Conservation (phyloP, 2,888 invertebrate species). For the Euzophera pinguis region DNA sequence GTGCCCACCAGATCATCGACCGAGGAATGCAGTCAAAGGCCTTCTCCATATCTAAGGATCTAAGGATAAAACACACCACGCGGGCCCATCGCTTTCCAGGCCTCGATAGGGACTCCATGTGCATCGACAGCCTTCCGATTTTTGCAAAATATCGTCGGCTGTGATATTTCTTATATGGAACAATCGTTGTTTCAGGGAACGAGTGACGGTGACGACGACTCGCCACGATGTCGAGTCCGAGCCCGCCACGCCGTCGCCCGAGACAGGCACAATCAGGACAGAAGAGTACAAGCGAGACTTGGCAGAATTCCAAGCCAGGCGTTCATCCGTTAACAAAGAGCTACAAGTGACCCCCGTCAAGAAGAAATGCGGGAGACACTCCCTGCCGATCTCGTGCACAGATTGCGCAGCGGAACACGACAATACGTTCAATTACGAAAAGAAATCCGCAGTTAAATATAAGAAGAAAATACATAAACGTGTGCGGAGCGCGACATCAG, state of each 20-base stretch:
- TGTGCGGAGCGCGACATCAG: constrained; percentile 46
- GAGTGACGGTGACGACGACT: constrained; percentile 63
- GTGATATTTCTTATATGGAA: not conserved
- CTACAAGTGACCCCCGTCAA: constrained; percentile 50
- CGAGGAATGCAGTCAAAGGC: no score
- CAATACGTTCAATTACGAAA: constrained; percentile 66
- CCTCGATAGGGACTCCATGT: no score
- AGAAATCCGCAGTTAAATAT: constrained; percentile 62
- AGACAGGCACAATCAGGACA: constrained; percentile 66
- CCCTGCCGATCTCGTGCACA: constrained; percentile 65
- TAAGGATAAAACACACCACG: no score
- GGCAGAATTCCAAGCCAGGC: constrained; percentile 71
- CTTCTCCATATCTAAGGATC: no score
- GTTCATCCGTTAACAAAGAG: constrained; percentile 51
- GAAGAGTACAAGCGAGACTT: constrained; percentile 71
- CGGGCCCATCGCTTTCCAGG: no score
- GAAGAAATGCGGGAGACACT: constrained; percentile 64
- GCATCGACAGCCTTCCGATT: no score
- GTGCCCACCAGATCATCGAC: no score
- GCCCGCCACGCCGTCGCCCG: constrained; percentile 31
- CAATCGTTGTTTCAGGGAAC: constrained; percentile 56
- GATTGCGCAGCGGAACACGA: constrained; percentile 61
- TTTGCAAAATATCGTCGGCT: no score
- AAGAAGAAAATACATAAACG: constrained; percentile 56
- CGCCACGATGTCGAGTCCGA: constrained; percentile 45